Evolutionary conservation across 2,113 vertebrate species (phyloP).

Genomic region (Siphamia tubifer): DNA sequence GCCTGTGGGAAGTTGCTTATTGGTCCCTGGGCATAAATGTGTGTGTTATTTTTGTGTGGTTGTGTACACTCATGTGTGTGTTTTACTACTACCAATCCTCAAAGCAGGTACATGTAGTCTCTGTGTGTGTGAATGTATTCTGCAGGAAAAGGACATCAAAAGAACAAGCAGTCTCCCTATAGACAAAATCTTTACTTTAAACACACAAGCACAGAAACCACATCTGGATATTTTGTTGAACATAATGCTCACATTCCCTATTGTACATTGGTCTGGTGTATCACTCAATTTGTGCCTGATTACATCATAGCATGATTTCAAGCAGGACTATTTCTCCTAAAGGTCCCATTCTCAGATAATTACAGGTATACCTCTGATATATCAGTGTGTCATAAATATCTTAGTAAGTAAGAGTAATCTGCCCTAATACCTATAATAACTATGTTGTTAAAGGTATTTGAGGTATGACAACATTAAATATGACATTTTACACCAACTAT

Average conservation of each 20-base stretch:
- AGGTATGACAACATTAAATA: too few relatives aligned
- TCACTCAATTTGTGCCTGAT: slow-evolving; percentile 8
- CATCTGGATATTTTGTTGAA: slow-evolving; percentile 51
- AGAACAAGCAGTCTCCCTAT: background rate
- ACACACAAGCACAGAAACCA: slow-evolving; percentile 22
- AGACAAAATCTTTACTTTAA: background rate
- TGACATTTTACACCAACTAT: too few relatives aligned
- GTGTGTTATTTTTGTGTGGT: slow-evolving; percentile 10
- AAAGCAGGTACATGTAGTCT: slow-evolving; percentile 24
- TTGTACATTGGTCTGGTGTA: slow-evolving; percentile 7
- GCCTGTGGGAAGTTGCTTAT: slow-evolving; percentile 71
- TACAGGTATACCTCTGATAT: too few relatives aligned
- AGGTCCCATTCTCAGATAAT: background rate
- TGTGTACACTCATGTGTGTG: slow-evolving; percentile 1
- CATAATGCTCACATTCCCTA: background rate
- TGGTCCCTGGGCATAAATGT: slow-evolving; percentile 62
- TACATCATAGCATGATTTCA: background rate
- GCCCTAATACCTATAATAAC: background rate
- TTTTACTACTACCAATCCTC: background rate
- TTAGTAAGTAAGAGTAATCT: too few relatives aligned
- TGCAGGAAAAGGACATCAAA: slow-evolving; percentile 29
- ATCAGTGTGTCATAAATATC: too few relatives aligned
- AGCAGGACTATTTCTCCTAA: background rate
- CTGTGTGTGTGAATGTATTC: background rate
- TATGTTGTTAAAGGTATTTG: too few relatives aligned